These are phyloP conservation scores for Oophaga pumilio DNA, from an alignment of 2,113 vertebrate genomes.

Conservation along the genomic window DNA sequence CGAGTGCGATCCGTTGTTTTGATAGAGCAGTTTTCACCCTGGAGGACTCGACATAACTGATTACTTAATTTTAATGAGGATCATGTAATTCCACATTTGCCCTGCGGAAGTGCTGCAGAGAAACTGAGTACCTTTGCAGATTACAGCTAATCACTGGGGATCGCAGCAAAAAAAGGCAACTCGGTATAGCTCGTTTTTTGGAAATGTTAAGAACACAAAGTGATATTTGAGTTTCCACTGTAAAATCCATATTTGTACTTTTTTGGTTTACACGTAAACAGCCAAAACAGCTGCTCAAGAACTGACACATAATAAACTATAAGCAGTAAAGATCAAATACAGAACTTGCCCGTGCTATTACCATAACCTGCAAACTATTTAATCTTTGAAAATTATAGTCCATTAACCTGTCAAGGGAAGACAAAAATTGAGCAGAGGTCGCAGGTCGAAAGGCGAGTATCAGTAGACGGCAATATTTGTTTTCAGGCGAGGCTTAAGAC, in stretches of 20 bases:
- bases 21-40: background rate
- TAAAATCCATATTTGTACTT: background rate
- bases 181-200: background rate
- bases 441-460: conserved; percentile 14
- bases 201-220: background rate
- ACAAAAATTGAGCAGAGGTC: conserved; percentile 21
- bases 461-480: background rate
- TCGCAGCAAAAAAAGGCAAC: background rate
- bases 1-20: no score
- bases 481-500: conserved; percentile 26
- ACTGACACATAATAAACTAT: background rate
- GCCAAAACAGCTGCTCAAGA: background rate
- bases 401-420: conserved; percentile 29
- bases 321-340: conserved; percentile 8
- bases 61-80: background rate
- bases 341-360: background rate
- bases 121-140: background rate
- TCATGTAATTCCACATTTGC: background rate
- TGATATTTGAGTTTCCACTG: background rate
- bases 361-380: conserved; percentile 34
- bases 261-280: background rate
- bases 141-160: background rate
- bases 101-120: background rate
- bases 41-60: background rate
- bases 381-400: conserved; percentile 13